These are phyloP conservation scores for Aporophyla lueneburgensis DNA, from an alignment of 2,888 invertebrate species.

Conservation along the genomic window DNA sequence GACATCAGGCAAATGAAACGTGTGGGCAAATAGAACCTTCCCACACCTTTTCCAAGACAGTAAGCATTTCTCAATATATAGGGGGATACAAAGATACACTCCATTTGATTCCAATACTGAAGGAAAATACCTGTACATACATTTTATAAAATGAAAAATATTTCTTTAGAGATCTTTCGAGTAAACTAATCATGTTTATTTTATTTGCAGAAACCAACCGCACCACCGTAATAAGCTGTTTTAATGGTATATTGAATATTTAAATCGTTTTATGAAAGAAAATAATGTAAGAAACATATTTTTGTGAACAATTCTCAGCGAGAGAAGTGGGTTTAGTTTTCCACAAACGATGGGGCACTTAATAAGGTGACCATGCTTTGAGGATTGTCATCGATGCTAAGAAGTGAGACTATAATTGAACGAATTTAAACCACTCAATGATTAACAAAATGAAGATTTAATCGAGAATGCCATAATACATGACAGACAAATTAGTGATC, in stretches of 20 bases:
- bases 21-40: conserved; percentile 36
- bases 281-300: background rate
- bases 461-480: background rate
- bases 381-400: background rate
- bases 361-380: no score
- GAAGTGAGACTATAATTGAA: background rate
- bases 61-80: conserved; percentile 44
- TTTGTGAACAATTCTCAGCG: background rate
- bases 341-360: background rate
- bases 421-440: background rate
- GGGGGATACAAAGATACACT: conserved; percentile 48
- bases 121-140: conserved; percentile 37
- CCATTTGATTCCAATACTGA: conserved; percentile 51
- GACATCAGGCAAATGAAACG: conserved; percentile 17
- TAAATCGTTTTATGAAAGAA: background rate
- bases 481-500: background rate
- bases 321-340: background rate
- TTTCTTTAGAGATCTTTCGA: conserved; percentile 22
- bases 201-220: conserved; percentile 73
- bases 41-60: conserved; percentile 56
- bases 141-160: conserved; percentile 33
- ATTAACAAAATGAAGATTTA: background rate
- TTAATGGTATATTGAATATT: conserved; percentile 35
- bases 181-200: conserved; percentile 51
- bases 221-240: conserved; percentile 61